Conservation (phyloP, 2,797 vertebrate genomes). For the Pterois miles region DNA sequence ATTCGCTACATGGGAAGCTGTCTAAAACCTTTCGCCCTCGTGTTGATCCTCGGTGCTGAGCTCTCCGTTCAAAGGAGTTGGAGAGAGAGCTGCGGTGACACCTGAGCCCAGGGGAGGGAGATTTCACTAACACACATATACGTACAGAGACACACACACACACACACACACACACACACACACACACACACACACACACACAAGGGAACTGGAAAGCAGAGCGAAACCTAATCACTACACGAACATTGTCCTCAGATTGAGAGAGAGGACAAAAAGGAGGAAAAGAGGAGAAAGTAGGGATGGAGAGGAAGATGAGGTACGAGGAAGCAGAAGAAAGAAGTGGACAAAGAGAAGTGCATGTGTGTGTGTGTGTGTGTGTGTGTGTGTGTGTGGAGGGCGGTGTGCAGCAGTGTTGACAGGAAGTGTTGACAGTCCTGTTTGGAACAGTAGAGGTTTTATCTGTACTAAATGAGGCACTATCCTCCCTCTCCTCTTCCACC, state of each 20-base stretch:
- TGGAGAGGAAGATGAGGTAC: not conserved
- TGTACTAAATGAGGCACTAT: constrained; percentile 50
- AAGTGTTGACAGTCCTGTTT: constrained; percentile 46
- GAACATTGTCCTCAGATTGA: constrained; percentile 10
- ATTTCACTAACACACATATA: constrained; percentile 19
- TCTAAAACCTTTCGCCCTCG: constrained; percentile 38
- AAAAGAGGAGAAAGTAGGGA: not conserved
- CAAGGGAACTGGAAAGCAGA: constrained; percentile 15
- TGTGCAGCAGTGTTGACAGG: constrained; percentile 37
- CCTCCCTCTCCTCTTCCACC: not conserved
- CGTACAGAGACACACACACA: constrained; percentile 5
- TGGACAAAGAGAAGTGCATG: constrained; percentile 29
- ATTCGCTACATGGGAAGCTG: constrained; percentile 50
- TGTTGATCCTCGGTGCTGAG: constrained; percentile 41
- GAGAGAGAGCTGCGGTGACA: constrained; percentile 44
- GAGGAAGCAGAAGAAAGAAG: constrained; percentile 7
- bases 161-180: not conserved
- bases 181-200: not conserved
- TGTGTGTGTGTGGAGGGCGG: constrained; percentile 9
- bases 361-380: constrained; percentile 16
- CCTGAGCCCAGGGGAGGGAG: constrained; percentile 47
- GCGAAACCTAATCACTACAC: constrained; percentile 41
- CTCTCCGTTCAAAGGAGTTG: constrained; percentile 34
- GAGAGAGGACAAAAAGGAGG: not conserved
- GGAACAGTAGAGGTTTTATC: constrained; percentile 67